Evolutionary conservation across 2,888 invertebrate genomes (phyloP).

Genomic region (Tetranychus truncatus): DNA sequence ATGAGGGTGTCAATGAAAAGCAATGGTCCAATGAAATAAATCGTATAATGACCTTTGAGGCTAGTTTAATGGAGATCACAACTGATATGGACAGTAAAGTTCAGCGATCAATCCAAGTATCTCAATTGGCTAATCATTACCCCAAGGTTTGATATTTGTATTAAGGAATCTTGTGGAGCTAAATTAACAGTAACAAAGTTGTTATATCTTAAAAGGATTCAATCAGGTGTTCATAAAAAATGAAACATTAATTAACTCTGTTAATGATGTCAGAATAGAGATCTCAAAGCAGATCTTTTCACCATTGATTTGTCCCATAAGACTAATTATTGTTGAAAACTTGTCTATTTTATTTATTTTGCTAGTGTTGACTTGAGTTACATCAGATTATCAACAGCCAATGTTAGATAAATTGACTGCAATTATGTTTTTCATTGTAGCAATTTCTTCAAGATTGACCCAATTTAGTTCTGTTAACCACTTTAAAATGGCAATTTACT

Average conservation of each 20-base stretch:
- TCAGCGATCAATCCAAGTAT: not conserved
- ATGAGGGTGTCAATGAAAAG: not conserved
- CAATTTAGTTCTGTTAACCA: not conserved
- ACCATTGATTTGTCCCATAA: too few species aligned
- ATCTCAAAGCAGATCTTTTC: too few species aligned
- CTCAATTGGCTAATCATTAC: not conserved
- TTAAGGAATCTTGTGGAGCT: not conserved
- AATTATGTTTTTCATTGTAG: too few species aligned
- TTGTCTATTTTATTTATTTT: too few species aligned
- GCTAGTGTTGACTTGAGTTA: too few species aligned
- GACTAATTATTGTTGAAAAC: too few species aligned
- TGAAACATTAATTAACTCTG: not conserved
- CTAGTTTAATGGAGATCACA: not conserved
- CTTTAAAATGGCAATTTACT: not conserved
- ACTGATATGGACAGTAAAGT: not conserved
- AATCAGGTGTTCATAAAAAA: too few species aligned
- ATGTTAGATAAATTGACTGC: too few species aligned
- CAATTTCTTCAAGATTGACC: too few species aligned
- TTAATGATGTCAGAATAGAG: not conserved
- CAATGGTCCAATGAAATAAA: not conserved
- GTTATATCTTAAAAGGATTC: too few species aligned
- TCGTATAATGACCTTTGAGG: not conserved
- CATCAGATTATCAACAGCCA: too few species aligned
- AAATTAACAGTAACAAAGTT: too few species aligned
- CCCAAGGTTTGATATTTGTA: conserved; percentile 2